Base-by-base conservation (phyloP, 2,797 vertebrate species). In the Chloroceryle amazona region DNA sequence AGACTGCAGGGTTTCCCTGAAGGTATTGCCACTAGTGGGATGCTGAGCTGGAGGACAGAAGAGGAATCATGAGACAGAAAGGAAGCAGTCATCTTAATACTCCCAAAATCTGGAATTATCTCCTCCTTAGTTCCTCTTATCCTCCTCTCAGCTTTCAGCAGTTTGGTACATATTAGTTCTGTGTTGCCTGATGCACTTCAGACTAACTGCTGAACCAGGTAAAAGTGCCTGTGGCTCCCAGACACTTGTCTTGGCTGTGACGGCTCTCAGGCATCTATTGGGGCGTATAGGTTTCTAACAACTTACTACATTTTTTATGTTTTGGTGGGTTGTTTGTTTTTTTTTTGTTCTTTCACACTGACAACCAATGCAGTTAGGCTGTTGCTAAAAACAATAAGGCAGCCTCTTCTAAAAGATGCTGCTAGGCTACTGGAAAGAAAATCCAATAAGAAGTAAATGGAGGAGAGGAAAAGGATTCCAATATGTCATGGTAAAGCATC, bases 401-500 rank as follows among this genome's bases (percentile, higher is more conserved):
- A 72, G 10, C 18, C 91, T 91, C 52, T 84, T 74, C 51, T 60
- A 88, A 95, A 95, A 88, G 29, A 8, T 91, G n/a, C 13, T 68
- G 6, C 21, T 62, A 67, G n/a, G 44, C 72, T 76, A 90, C 63
- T 70, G 42, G 60, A 93, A 96, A 78, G 15, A 89, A 93, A 94
- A 79, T 52, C 31, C 37, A 86, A 8, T 55, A 29, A 76, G 23
- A 95, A 97, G 83, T 80, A 78, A 93, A 89, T 13, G 4, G 5
- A 3, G 6, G 22, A 83, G 9, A 82, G 12, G 28, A 66, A 85
- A 63, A 66, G 29, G 52, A 60, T 62, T 86, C 55, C 80, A 37
- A 31, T 76, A 44, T 9, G 8, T 74, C 49, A 72, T 5, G 6
- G 18, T 63, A 95, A 58, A 57, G 26, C 22, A 83, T 10, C 35